A percentile compares a stretch with the other conserved stretches of the same genome.
These are phyloP conservation scores for Chionis minor DNA, from an alignment of 2,113 vertebrate genomes.

Conservation along the genomic window DNA sequence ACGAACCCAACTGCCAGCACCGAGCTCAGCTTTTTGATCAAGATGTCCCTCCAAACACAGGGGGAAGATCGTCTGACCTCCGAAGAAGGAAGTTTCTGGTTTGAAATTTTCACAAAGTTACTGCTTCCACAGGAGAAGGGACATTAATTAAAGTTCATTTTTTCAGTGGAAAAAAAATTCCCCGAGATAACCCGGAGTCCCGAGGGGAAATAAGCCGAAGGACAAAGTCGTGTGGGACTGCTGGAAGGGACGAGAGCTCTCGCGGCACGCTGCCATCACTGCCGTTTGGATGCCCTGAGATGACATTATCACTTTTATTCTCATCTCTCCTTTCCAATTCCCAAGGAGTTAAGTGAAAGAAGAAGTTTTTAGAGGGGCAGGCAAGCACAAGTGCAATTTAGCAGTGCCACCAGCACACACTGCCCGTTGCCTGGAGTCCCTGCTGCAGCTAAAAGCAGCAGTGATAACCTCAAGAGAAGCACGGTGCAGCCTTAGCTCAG, in stretches of 20 bases:
- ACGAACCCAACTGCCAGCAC: not conserved
- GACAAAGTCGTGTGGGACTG: not conserved
- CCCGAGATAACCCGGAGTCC: not conserved
- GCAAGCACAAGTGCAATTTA: not conserved
- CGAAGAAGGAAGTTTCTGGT: fast-evolving
- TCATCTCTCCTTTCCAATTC: not conserved
- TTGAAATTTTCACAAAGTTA: not conserved
- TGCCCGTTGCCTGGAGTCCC: not conserved
- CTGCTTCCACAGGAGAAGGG: not conserved
- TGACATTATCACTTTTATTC: not conserved
- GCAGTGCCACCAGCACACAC: fast-evolving
- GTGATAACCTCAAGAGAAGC: not conserved
- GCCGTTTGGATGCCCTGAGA: fast-evolving
- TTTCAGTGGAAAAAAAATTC: not conserved
- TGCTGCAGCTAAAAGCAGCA: not conserved
- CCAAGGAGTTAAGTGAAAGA: not conserved
- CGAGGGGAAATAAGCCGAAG: not conserved
- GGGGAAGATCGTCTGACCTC: fast-evolving
- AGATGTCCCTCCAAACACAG: not conserved
- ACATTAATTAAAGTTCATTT: not conserved
- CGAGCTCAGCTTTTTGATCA: not conserved
- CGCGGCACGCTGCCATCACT: not conserved
- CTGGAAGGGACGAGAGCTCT: not conserved
- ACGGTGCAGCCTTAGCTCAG: not conserved
- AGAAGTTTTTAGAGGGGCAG: not conserved